Evolutionary conservation across 2,113 vertebrate genomes (phyloP).

Genomic region (Mobula hypostoma): DNA sequence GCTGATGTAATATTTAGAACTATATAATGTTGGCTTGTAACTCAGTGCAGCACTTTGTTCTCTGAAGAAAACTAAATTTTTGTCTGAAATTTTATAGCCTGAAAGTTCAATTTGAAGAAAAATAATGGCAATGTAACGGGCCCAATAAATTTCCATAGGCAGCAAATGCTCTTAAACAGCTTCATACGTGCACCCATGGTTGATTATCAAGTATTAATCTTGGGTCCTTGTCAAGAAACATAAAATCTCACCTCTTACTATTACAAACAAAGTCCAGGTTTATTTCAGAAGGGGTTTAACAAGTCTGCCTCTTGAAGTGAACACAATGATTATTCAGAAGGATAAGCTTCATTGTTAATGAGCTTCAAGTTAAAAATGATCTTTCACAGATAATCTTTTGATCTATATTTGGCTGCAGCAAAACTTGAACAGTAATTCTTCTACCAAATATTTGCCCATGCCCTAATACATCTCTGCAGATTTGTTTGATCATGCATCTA

Average conservation of each 20-base stretch:
- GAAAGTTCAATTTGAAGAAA: neutral
- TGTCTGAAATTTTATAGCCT: neutral
- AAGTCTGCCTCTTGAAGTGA: neutral
- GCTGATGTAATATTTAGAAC: neutral
- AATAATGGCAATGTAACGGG: neutral
- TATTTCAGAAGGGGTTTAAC: neutral
- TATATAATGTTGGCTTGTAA: neutral
- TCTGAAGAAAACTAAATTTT: neutral
- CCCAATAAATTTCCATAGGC: neutral
- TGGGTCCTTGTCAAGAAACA: neutral
- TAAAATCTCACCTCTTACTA: neutral
- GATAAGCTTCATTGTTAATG: neutral
- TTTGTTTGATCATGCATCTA: too few relatives aligned
- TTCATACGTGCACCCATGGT: neutral
- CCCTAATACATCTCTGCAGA: too few relatives aligned
- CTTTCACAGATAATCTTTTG: neutral
- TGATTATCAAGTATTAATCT: neutral
- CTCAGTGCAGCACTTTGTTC: neutral
- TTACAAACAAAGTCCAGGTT: neutral
- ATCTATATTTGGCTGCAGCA: neutral
- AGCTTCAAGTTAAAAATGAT: neutral
- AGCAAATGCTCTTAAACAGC: neutral
- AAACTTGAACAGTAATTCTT: neutral
- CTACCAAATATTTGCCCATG: too few relatives aligned
- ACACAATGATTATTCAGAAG: neutral